Base-by-base conservation (phyloP, 2,113 vertebrate species). In the Bubalus kerabau region DNA sequence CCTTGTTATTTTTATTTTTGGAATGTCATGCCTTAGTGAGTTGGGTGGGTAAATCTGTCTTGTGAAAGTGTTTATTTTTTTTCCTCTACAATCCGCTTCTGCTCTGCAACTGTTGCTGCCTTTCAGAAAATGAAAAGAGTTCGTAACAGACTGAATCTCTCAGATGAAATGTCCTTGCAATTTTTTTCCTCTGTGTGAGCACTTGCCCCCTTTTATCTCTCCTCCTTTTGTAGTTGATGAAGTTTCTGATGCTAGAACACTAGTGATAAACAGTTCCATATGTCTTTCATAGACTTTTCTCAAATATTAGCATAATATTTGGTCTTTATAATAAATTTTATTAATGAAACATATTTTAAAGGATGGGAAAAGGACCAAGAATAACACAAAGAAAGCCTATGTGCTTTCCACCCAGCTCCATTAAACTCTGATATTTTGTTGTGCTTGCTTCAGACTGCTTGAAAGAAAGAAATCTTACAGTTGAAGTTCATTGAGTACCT, bases 1-100 rank as follows among this genome's bases (percentile, higher is more conserved):
- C 92, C 80, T 85, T 54, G 82, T 71, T 97, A 94, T 97, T 98
- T 97, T 97, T 97, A 87, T 67, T 95, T 94, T 76, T 89, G 94
- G 94, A 95, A 97, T 97, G 85, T 48, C 59, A 62, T 16, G 59
- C 81, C 86, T 97, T 97, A 87, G 52, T 83, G 56, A 64, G 86
- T 89, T 64, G 91, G 92, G 94, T 95, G 91, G 91, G 67, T 86
- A 82, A 57, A 59, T 93, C 26, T 88, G 3, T 97, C 85, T 91
- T 67, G 24, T 24, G 95, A 81, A 86, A 26, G 64, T 30, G 50
- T 87, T 85, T 93, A 71, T 95, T 95, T 95, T 97, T 94, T 94
- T 56, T 46, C 71, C 52, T 36, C 85, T 46, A 46, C 32, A 11
- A 28, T 71, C 2, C 1, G 19, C 57, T 82, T 85, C 84, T 97